Conservation (phyloP, 2,888 invertebrate genomes). For the Oithona nana region DNA sequence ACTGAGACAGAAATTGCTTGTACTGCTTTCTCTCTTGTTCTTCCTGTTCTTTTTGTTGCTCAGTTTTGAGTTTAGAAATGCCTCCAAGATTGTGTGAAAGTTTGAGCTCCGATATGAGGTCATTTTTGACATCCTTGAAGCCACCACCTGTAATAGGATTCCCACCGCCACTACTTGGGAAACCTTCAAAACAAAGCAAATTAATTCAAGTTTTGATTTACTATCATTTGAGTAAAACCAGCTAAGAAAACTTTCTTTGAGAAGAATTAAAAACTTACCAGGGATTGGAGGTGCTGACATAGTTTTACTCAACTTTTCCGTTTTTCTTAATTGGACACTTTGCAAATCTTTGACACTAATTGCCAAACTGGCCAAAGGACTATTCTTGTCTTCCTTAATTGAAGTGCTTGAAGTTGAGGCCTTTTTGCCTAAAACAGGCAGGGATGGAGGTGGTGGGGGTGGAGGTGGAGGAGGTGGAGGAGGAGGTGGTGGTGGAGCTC, state of each 20-base stretch:
- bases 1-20: conserved; percentile 62
- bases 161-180: conserved; percentile 14
- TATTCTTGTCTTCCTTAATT: neutral
- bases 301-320: conserved; percentile 51
- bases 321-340: conserved; percentile 57
- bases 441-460: neutral
- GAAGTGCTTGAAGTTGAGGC: neutral
- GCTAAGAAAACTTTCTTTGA: too few relatives aligned
- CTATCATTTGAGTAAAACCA: neutral
- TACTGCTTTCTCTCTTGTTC: conserved; percentile 61
- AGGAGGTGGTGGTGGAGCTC: neutral
- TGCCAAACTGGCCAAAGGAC: conserved; percentile 27
- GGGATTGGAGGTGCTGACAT: conserved; percentile 46
- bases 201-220: conserved; percentile 3
- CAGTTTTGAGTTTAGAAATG: conserved; percentile 79
- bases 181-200: conserved; percentile 2
- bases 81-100: conserved; percentile 79
- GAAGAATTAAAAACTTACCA: too few relatives aligned
- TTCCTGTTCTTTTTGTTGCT: conserved; percentile 63
- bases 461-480: conserved; percentile 14
- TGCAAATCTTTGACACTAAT: conserved; percentile 72
- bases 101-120: conserved; percentile 76
- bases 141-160: neutral
- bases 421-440: too few relatives aligned
- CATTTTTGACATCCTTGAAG: conserved; percentile 38